phyloP scores from a whole-genome alignment of 1,140 invertebrate species.

The Mizuhopecten yessoensis region DNA sequence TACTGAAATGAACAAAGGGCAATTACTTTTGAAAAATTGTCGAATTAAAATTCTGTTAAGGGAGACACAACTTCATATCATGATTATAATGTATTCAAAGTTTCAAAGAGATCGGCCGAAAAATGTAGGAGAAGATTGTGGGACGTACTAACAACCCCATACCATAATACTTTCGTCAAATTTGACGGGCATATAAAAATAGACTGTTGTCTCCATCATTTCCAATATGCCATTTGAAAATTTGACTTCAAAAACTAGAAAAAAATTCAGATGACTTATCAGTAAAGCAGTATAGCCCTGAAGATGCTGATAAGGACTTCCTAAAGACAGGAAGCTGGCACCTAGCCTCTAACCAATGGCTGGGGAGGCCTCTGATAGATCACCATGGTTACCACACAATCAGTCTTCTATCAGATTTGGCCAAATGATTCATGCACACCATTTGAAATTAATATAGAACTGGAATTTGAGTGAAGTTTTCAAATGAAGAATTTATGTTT shows the following conservation, averaged over 20 bases:
- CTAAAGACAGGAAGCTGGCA: background rate
- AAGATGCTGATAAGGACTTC: background rate
- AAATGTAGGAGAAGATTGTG: no score
- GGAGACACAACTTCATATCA: no score
- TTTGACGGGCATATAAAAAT: background rate
- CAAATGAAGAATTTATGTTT: background rate
- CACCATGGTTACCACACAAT: conserved; percentile 30
- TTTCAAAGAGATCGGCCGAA: no score
- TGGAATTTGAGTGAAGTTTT: conserved; percentile 26
- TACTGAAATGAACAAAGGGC: no score
- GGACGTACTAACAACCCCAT: no score
- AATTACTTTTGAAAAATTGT: no score
- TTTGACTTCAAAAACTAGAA: conserved; percentile 14
- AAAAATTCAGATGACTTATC: conserved; percentile 3
- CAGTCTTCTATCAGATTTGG: conserved; percentile 32
- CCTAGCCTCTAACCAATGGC: conserved; percentile 30
- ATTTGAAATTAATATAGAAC: conserved; percentile 21
- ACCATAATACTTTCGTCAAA: no score
- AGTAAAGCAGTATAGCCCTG: background rate
- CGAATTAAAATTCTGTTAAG: no score
- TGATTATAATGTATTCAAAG: no score
- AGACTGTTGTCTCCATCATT: background rate
- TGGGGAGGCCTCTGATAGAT: background rate
- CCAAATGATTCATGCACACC: background rate
- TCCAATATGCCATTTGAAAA: background rate